These are phyloP conservation scores for Pollenia labialis DNA, from an alignment of 2,888 invertebrate genomes.

Conservation along the genomic window DNA sequence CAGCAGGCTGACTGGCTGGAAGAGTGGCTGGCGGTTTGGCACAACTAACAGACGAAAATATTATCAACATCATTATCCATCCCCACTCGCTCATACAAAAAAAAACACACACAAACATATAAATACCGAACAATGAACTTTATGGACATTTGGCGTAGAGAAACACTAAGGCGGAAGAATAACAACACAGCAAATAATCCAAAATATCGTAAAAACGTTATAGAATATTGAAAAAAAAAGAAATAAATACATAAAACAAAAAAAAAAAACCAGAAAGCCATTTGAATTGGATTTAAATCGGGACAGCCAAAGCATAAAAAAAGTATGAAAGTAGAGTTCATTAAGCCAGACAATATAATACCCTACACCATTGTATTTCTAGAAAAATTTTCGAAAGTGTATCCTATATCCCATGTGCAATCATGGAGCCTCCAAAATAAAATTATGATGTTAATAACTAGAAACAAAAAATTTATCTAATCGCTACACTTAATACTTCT, in stretches of 20 bases:
- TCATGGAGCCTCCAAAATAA: too few species aligned
- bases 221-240: constrained; percentile 55
- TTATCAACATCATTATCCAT: constrained; percentile 66
- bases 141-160: constrained; percentile 51
- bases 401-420: too few species aligned
- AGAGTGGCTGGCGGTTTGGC: constrained; percentile 40
- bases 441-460: too few species aligned
- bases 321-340: too few species aligned
- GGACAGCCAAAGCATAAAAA: constrained; percentile 18
- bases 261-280: neutral
- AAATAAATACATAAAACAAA: constrained; percentile 29
- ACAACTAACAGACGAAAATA: constrained; percentile 45
- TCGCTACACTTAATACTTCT: too few species aligned
- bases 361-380: too few species aligned
- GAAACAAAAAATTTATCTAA: too few species aligned
- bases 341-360: too few species aligned
- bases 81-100: constrained; percentile 10
- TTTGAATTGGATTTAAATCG: constrained; percentile 28
- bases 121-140: constrained; percentile 68
- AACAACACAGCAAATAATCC: constrained; percentile 52
- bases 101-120: neutral
- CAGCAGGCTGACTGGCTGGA: constrained; percentile 45
- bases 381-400: too few species aligned
- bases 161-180: constrained; percentile 58
- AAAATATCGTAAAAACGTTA: constrained; percentile 39